Percentiles rank a stretch among this genome's conserved stretches.
These are phyloP conservation scores for Junonia oenone DNA, from an alignment of 2,888 invertebrate genomes.

Conservation along the genomic window DNA sequence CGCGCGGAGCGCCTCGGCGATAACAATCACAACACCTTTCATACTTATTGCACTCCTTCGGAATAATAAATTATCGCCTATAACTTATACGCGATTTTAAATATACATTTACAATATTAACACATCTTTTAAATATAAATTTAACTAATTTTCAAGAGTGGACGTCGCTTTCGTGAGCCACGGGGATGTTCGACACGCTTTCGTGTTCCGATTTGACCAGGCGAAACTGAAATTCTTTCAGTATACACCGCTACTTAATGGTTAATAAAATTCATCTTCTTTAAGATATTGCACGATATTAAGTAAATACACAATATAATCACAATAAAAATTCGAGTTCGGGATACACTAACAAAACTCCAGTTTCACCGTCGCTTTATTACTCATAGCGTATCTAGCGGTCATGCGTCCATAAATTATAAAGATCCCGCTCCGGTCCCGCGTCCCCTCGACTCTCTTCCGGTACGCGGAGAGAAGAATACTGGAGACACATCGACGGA, in stretches of 20 bases:
- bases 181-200: background rate
- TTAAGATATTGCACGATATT: constrained; percentile 36
- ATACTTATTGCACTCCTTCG: constrained; percentile 77
- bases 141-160: constrained; percentile 65
- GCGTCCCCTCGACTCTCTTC: background rate
- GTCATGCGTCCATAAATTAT: constrained; percentile 27
- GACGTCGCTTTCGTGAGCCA: constrained; percentile 44
- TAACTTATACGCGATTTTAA: constrained; percentile 61
- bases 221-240: constrained; percentile 51
- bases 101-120: constrained; percentile 78
- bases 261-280: constrained; percentile 28
- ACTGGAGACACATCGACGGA: constrained; percentile 3
- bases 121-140: constrained; percentile 74
- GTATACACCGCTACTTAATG: constrained; percentile 36
- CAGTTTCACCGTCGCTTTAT: constrained; percentile 44
- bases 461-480: background rate
- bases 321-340: constrained; percentile 33
- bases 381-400: constrained; percentile 25
- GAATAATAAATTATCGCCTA: constrained; percentile 70
- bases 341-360: constrained; percentile 49
- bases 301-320: constrained; percentile 24
- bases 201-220: constrained; percentile 20
- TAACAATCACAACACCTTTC: constrained; percentile 76
- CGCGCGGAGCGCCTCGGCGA: constrained; percentile 45
- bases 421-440: constrained; percentile 12